phyloP scores from a whole-genome alignment of 64 coral and sea anemone genomes.

The Stichodactyla helianthus region DNA sequence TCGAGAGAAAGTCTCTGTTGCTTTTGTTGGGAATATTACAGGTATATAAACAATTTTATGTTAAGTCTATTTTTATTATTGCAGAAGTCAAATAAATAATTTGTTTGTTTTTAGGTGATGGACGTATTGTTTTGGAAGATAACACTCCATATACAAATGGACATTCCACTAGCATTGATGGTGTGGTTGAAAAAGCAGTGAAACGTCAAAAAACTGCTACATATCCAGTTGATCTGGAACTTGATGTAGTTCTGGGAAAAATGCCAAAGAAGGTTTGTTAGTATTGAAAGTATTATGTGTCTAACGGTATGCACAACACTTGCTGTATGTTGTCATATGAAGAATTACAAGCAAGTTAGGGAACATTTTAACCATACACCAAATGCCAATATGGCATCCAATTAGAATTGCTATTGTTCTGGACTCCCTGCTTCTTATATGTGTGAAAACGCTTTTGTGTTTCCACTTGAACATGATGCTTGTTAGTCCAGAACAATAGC shows the following conservation, averaged over 20 bases:
- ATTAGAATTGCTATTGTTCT: no score
- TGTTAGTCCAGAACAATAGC: no score
- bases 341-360: no score
- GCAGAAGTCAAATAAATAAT: neutral
- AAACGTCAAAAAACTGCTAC: constrained; percentile 45
- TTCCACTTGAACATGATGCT: no score
- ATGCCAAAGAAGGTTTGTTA: constrained; percentile 80
- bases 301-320: neutral
- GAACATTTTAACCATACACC: no score
- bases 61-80: neutral
- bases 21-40: constrained; percentile 91
- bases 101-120: constrained; percentile 50
- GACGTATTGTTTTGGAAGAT: constrained; percentile 79
- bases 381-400: no score
- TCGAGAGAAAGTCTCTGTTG: constrained; percentile 88
- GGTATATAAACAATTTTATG: constrained; percentile 38
- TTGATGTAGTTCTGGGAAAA: constrained; percentile 91
- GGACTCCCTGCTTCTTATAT: no score
- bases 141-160: constrained; percentile 31
- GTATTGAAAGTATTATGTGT: neutral
- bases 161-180: neutral
- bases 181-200: constrained; percentile 20
- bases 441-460: no score
- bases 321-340: no score
- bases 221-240: constrained; percentile 85